Base-by-base conservation (phyloP, 2,113 vertebrate species). In the Saccopteryx leptura region DNA sequence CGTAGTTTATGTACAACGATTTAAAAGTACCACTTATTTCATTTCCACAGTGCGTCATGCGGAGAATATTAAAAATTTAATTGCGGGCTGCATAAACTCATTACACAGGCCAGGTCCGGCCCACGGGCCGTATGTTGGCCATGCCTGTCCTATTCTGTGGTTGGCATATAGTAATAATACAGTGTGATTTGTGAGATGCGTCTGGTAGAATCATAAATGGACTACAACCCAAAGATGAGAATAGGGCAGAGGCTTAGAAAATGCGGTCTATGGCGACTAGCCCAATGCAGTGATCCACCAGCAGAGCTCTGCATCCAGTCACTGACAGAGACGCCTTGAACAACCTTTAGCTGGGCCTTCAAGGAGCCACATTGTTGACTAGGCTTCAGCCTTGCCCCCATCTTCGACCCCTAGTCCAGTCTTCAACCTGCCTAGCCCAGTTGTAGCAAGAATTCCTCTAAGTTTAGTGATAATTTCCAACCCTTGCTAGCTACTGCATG, bases 381-480 rank as follows among this genome's bases (percentile, higher is more conserved):
- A 86, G 2, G 2, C 28, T 46, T 78, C 52, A 9, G 12, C 11
- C 8, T n/a, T 61, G 13, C 4, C 4, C 5, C 23, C n/a, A 9
- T 0, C 17, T 11, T 7, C 18, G 15, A n/a, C 12, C 17, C 21
- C 7, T 24, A 72, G 9, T 13, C 11, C 48, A 68, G 0, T 68
- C 63, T 69, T 83, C 58, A 58, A 9, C 12, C 24, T 46, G 2
- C 5, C 0, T 46, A 7, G 28, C 12, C n/a, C 66, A 48, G 2
- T 50, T 72, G 17, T 54, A 76, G 15, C 48, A 58, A 74, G 58
- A 56, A 74, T 39, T 13, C 26, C 72, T 10, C 26, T 65, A 71
- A 74, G 23, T 79, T 74, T 48, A 33, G 46, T 2, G 1, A 66
- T 28, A 50, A 68, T 83, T n/a, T 24, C 3, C 21, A 11, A 2